Percentiles rank a stretch among this genome's conserved stretches.
These are phyloP conservation scores for Phoxinus phoxinus DNA, from an alignment of 2,113 vertebrate species.

Conservation along the genomic window DNA sequence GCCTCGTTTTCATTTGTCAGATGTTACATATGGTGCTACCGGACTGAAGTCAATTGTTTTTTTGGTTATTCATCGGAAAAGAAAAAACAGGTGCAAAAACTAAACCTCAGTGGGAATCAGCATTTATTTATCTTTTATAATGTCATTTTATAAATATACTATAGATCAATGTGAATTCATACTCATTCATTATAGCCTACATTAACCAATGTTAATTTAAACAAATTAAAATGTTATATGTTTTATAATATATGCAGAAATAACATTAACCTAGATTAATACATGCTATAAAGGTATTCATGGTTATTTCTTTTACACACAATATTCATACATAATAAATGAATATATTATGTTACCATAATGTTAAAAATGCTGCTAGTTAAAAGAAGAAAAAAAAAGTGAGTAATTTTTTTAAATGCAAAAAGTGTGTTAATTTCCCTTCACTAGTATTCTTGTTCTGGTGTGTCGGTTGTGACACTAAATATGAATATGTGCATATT, in stretches of 20 bases:
- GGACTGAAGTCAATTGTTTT: too few species aligned
- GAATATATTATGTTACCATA: background rate
- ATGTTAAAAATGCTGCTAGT: background rate
- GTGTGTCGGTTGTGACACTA: background rate
- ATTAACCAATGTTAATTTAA: background rate
- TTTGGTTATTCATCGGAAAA: too few species aligned
- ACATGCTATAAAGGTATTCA: background rate
- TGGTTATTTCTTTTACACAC: background rate
- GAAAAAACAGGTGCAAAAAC: too few species aligned
- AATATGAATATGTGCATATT: slow-evolving; percentile 1
- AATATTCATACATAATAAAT: background rate
- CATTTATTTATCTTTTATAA: background rate
- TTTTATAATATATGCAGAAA: background rate
- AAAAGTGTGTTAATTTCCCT: background rate
- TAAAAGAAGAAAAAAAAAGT: background rate
- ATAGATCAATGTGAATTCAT: background rate
- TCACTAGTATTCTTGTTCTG: background rate
- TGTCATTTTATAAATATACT: background rate
- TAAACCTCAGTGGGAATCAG: too few species aligned
- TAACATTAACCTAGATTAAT: background rate
- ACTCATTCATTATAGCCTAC: background rate
- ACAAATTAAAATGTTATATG: background rate
- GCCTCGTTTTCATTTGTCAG: background rate
- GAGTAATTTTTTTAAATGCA: background rate
- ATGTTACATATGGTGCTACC: background rate